Evolutionary conservation across 2,113 vertebrate genomes (phyloP).

Genomic region (Tetraodon nigroviridis): DNA sequence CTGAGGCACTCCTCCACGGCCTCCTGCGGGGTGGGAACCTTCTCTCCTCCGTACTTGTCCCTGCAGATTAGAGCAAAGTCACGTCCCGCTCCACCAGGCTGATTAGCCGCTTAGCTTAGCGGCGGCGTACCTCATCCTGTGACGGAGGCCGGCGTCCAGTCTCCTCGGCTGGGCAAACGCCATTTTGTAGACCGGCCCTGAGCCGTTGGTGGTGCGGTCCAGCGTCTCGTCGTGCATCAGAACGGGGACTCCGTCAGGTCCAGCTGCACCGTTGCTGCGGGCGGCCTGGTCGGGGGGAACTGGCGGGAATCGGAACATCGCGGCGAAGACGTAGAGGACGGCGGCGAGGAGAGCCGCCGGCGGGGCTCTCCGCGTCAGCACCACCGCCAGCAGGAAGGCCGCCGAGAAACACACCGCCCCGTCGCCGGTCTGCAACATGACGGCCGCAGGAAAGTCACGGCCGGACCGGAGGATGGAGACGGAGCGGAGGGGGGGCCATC

Average conservation of each 20-base stretch:
- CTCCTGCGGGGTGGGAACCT: constrained; percentile 86
- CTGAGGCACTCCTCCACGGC: constrained; percentile 82
- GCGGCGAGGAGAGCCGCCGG: constrained; percentile 73
- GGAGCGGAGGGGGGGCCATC: background rate
- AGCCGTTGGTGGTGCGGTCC: constrained; percentile 90
- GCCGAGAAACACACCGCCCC: constrained; percentile 70
- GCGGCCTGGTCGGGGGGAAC: constrained; percentile 69
- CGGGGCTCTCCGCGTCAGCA: constrained; percentile 76
- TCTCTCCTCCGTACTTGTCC: constrained; percentile 80
- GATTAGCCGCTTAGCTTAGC: background rate
- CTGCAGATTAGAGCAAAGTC: constrained; percentile 52
- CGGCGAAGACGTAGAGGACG: constrained; percentile 77
- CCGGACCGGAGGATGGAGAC: background rate
- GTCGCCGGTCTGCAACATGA: constrained; percentile 76
- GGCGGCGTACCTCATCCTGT: constrained; percentile 77
- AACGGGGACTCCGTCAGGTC: constrained; percentile 88
- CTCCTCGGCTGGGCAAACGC: constrained; percentile 80
- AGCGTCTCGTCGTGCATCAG: constrained; percentile 93
- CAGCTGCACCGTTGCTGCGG: constrained; percentile 85
- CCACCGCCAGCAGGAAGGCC: constrained; percentile 68
- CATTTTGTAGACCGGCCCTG: constrained; percentile 78
- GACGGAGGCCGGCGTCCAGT: constrained; percentile 84
- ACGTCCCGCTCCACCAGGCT: background rate
- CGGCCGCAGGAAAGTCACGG: background rate
- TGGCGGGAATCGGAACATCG: constrained; percentile 79